Evolutionary conservation across 2,113 vertebrate species (phyloP), one percentile per base, ranked within the genome.

Genomic region (Myotis davidii): DNA sequence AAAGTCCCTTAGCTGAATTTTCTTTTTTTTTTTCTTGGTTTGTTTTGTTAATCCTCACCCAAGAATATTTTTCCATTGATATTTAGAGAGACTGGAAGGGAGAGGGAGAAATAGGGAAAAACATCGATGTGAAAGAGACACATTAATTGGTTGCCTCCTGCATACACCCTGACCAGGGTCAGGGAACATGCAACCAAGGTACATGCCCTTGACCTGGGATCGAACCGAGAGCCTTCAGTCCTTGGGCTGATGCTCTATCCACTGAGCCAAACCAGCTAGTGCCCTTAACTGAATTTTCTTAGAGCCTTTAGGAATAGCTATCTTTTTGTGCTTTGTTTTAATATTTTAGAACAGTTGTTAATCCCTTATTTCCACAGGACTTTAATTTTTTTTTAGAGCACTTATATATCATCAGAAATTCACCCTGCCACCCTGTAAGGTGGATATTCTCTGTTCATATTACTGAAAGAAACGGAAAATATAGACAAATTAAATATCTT

Each of bases 401-500:
- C 1, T 83, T 74, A 42, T 1, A 5, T 39, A 37, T 78, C 50
- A 82, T 76, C 64, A 74, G 78, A 94, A 84, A 73, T 76, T 92
- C 32, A 93, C 5, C 67, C 16, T 39, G 42, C 25, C 21, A n/a
- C 23, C 34, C 32, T 77, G 23, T 69, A 29, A 48, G 25, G 37
- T 94, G 11, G 8, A 5, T 90, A 17, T 74, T 56, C 72, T 14
- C 18, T 32, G 13, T 56, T 83, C 81, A 37, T 42, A 65, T 74
- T 92, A 70, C 34, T 65, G 67, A 74, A 94, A 50, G 73, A 89
- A 72, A 39, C 74, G 42, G 29, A 84, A 95, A 76, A 83, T 45
- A 84, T 0, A 72, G 45, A 70, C 21, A 88, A 72, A 25, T 59
- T 76, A 67, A 76, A 54, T 61, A 23, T 42, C 17, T 82, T 90